Percentiles rank a stretch among this genome's conserved stretches.
Conservation (phyloP, 2,888 invertebrate genomes). For the Stegophylla sp. region DNA sequence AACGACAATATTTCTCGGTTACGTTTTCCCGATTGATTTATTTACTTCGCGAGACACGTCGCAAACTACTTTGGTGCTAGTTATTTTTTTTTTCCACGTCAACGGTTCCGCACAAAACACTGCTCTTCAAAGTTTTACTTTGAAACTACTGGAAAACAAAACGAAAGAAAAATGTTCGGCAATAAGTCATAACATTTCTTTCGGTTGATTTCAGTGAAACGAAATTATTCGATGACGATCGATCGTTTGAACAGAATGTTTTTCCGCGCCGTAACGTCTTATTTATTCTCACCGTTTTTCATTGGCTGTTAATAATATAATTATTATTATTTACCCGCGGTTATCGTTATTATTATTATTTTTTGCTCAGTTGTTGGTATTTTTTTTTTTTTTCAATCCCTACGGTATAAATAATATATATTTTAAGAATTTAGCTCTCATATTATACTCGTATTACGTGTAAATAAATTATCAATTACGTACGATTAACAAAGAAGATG, state of each 20-base stretch:
- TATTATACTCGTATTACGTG: too few relatives aligned
- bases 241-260: background rate
- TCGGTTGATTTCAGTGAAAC: background rate
- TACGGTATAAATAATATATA: too few relatives aligned
- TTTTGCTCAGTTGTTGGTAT: too few relatives aligned
- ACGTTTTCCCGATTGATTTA: background rate
- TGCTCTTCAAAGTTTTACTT: background rate
- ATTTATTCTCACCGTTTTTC: too few relatives aligned
- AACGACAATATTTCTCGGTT: background rate
- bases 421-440: too few relatives aligned
- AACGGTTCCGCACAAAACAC: background rate
- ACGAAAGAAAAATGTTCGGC: background rate
- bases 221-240: background rate
- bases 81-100: background rate
- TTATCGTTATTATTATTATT: too few relatives aligned
- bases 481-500: too few relatives aligned
- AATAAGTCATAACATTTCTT: slow-evolving; percentile 15
- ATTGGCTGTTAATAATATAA: too few relatives aligned
- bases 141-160: background rate
- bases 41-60: background rate
- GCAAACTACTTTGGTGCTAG: background rate
- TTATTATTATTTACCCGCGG: too few relatives aligned
- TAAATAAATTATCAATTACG: too few relatives aligned
- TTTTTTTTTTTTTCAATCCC: too few relatives aligned
- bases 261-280: background rate